Percentiles rank a stretch among this genome's conserved stretches.
Evolutionary conservation across 2,888 invertebrate genomes (phyloP).

Genomic region (Sphinx pinastri): DNA sequence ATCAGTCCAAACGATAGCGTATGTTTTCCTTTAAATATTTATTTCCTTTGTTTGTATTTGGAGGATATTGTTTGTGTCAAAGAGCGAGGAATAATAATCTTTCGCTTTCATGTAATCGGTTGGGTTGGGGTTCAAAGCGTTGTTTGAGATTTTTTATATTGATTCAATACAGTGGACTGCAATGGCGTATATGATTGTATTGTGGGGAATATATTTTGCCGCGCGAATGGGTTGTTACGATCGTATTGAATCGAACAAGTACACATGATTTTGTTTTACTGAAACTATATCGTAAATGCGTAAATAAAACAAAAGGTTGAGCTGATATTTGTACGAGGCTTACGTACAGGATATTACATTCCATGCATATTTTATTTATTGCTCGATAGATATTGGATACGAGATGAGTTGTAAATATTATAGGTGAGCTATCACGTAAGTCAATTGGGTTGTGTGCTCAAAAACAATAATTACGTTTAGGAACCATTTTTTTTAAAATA

Average conservation of each 20-base stretch:
- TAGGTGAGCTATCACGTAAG: too few species aligned
- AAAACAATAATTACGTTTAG: too few species aligned
- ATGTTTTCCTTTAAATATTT: slow-evolving; percentile 21
- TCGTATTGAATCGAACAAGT: background rate
- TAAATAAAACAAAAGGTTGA: background rate
- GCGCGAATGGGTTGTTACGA: background rate
- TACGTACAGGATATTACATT: too few species aligned
- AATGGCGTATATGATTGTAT: background rate
- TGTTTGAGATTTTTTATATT: background rate
- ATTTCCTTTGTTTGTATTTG: slow-evolving; percentile 21
- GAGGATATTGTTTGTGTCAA: slow-evolving; percentile 23
- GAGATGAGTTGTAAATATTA: too few species aligned
- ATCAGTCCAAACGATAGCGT: slow-evolving; percentile 16
- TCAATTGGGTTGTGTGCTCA: too few species aligned
- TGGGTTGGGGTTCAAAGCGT: background rate
- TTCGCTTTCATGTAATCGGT: slow-evolving; percentile 13
- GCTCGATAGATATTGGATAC: too few species aligned
- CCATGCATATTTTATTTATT: too few species aligned
- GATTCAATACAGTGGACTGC: background rate
- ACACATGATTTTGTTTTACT: background rate
- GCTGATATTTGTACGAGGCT: too few species aligned
- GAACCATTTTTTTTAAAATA: too few species aligned
- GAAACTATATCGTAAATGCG: background rate
- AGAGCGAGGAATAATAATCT: slow-evolving; percentile 17
- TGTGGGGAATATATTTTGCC: background rate